Conservation (phyloP, 2,888 invertebrate species). For the Nysson spinosus region DNA sequence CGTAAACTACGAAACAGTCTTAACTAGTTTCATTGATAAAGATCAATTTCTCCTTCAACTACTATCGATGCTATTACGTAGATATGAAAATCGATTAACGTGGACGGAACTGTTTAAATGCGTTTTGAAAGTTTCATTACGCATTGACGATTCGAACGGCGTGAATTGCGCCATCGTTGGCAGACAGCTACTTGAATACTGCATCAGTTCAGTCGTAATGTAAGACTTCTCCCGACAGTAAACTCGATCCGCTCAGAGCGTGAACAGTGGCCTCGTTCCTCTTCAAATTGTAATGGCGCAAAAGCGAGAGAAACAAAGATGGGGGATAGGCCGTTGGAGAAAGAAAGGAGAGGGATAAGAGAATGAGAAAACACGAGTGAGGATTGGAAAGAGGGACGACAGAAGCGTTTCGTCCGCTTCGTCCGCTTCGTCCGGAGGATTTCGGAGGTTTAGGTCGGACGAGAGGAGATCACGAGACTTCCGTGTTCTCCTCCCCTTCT, state of each 20-base stretch:
- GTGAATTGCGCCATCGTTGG: constrained; percentile 13
- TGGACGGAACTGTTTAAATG: no score
- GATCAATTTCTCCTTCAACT: no score
- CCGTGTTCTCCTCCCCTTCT: constrained; percentile 41
- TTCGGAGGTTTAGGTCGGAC: constrained; percentile 53
- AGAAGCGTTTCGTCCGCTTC: constrained; percentile 55
- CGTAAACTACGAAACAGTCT: no score
- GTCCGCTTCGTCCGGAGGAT: constrained; percentile 58
- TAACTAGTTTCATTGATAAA: no score
- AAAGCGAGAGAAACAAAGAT: constrained; percentile 41
- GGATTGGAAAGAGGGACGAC: constrained; percentile 43
- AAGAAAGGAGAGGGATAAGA: constrained; percentile 18
- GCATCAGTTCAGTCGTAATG: constrained; percentile 36
- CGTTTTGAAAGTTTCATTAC: constrained; percentile 16
- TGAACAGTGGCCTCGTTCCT: constrained; percentile 31
- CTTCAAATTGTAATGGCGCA: constrained; percentile 44
- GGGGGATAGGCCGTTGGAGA: constrained; percentile 4
- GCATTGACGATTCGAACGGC: constrained; percentile 14
- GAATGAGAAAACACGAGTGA: constrained; percentile 49
- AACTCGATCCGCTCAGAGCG: constrained; percentile 37
- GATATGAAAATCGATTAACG: no score
- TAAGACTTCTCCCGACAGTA: constrained; percentile 29
- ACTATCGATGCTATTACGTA: no score
- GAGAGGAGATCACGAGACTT: constrained; percentile 56
- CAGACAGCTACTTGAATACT: constrained; percentile 33